Evolutionary conservation across 2,113 vertebrate species (phyloP).

Genomic region (Epinephelus cyanopodus): DNA sequence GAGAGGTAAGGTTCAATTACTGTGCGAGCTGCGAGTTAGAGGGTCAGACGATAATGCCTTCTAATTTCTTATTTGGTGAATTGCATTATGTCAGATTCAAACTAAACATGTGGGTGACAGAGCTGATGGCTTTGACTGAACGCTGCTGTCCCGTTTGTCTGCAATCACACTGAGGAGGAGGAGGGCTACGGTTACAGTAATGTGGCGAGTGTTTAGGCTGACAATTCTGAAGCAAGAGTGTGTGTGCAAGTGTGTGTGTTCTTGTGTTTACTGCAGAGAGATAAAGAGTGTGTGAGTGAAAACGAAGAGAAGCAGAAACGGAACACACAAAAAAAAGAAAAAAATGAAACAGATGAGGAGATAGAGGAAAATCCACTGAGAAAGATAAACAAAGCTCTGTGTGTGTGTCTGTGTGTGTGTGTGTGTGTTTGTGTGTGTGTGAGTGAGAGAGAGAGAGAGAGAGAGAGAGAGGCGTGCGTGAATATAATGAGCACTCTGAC

Average conservation of each 20-base stretch:
- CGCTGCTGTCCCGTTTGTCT: slow-evolving; percentile 27
- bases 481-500: slow-evolving; percentile 83
- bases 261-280: slow-evolving; percentile 35
- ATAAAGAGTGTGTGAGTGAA: slow-evolving; percentile 25
- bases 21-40: slow-evolving; percentile 28
- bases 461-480: not conserved
- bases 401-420: slow-evolving; percentile 12
- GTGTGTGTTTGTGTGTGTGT: slow-evolving; percentile 6
- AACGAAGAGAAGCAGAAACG: slow-evolving; percentile 16
- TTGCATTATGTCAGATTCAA: slow-evolving; percentile 54
- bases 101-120: slow-evolving; percentile 53
- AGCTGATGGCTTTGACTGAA: slow-evolving; percentile 50
- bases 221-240: slow-evolving; percentile 27
- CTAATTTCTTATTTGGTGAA: slow-evolving; percentile 64
- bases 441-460: not conserved
- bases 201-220: slow-evolving; percentile 44
- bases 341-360: slow-evolving; percentile 43
- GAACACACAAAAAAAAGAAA: not conserved
- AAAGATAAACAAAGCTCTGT: slow-evolving; percentile 48
- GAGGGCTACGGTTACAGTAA: slow-evolving; percentile 44
- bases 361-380: slow-evolving; percentile 33
- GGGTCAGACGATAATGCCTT: slow-evolving; percentile 36
- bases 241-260: slow-evolving; percentile 7
- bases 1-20: slow-evolving; percentile 53
- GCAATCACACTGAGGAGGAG: slow-evolving; percentile 26